These are phyloP conservation scores for Ailurus styani DNA, from an alignment of 2,113 vertebrate species.

Conservation along the genomic window DNA sequence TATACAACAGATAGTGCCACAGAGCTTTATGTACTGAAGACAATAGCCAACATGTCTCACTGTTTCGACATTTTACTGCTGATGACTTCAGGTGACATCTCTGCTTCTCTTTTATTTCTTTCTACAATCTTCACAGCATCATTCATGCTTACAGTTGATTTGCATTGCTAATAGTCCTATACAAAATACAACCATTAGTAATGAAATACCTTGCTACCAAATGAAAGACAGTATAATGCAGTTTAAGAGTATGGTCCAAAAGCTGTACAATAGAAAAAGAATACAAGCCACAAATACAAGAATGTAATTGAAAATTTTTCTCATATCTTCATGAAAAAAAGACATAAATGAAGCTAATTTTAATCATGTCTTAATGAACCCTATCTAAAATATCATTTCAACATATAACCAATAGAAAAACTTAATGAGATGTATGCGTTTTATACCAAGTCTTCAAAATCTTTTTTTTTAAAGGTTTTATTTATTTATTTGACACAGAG, in stretches of 20 bases:
- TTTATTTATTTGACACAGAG: no score
- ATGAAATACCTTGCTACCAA: neutral
- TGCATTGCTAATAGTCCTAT: neutral
- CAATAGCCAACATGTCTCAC: neutral
- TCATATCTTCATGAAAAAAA: neutral
- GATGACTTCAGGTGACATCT: neutral
- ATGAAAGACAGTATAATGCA: neutral
- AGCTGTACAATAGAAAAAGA: neutral
- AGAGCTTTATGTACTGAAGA: neutral
- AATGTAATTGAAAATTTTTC: neutral
- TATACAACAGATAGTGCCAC: neutral
- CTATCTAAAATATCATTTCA: neutral
- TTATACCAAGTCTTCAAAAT: neutral
- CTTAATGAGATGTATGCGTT: neutral
- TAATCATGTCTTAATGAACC: neutral
- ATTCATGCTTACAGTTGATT: neutral
- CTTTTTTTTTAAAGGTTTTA: no score
- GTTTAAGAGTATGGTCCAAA: neutral
- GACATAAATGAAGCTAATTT: neutral
- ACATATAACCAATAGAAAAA: neutral
- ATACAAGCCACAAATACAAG: neutral
- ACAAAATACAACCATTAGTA: neutral
- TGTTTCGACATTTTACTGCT: neutral
- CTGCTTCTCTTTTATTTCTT: neutral
- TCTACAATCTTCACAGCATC: neutral